Evolutionary conservation across 2,888 invertebrate species (phyloP).

Genomic region (Leptinotarsa peninsularis): DNA sequence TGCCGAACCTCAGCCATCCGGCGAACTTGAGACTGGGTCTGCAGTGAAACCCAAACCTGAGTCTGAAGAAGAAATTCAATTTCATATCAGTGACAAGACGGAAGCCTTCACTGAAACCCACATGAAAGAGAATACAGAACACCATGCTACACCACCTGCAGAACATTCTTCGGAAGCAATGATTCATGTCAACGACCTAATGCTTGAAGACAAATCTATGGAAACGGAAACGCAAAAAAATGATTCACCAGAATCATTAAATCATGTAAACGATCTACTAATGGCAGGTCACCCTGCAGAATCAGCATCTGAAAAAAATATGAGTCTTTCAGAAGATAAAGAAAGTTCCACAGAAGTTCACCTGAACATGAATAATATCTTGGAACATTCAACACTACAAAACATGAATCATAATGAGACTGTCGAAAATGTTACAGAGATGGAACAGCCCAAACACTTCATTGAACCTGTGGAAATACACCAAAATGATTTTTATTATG

Average conservation of each 20-base stretch:
- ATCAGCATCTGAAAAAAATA: neutral
- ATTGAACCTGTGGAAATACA: slow-evolving; percentile 4
- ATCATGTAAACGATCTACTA: neutral
- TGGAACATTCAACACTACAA: neutral
- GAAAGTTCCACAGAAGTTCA: slow-evolving; percentile 23
- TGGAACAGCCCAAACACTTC: neutral
- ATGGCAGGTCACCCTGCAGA: neutral
- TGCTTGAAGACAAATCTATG: neutral
- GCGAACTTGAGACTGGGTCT: slow-evolving; percentile 46
- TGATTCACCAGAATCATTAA: neutral
- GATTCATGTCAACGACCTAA: slow-evolving; percentile 1
- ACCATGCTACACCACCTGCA: neutral
- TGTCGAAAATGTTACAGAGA: neutral
- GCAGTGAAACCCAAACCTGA: slow-evolving; percentile 13
- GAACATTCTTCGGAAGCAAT: neutral
- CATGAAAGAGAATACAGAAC: neutral
- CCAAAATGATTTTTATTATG: slow-evolving; percentile 29
- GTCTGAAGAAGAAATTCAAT: neutral
- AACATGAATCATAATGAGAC: neutral
- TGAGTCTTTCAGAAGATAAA: slow-evolving; percentile 33
- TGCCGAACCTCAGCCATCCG: slow-evolving; percentile 42
- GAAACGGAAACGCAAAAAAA: slow-evolving; percentile 26
- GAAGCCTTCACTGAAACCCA: neutral
- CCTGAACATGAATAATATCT: slow-evolving; percentile 20
- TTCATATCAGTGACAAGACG: neutral